These are phyloP conservation scores for Crioceris asparagi DNA, from an alignment of 2,888 invertebrate genomes.

Conservation along the genomic window DNA sequence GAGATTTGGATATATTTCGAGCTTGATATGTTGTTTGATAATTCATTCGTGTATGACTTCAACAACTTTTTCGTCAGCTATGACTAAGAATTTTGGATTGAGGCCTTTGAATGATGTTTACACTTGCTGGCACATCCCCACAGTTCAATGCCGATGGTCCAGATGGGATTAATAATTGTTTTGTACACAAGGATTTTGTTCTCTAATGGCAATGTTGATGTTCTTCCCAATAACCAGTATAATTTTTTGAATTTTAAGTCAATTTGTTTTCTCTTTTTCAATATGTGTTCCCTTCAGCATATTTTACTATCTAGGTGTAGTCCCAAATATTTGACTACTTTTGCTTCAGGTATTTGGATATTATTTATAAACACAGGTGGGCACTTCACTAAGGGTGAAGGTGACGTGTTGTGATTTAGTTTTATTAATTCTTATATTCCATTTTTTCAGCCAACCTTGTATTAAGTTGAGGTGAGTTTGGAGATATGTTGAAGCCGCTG, in stretches of 20 bases:
- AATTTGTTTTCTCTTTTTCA: constrained; percentile 2
- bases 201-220: constrained; percentile 1
- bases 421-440: no score
- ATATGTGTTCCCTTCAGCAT: no score
- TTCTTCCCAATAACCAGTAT: constrained; percentile 2
- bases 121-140: constrained; percentile 6
- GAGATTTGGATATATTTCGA: no score
- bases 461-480: neutral
- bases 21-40: neutral
- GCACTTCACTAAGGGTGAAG: no score
- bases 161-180: constrained; percentile 5
- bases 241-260: neutral
- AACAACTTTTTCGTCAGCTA: neutral
- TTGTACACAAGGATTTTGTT: constrained; percentile 6
- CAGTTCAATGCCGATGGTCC: constrained; percentile 3
- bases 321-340: no score
- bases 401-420: no score
- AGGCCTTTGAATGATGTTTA: constrained; percentile 3
- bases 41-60: constrained; percentile 1
- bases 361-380: no score
- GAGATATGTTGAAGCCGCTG: no score
- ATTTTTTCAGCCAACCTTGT: neutral
- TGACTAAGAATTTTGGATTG: constrained; percentile 5
- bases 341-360: no score
- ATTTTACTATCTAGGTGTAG: no score